A percentile compares a stretch with the other conserved stretches of the same genome.
Evolutionary conservation across 92 coral and sea anemone genomes (phyloP).

Genomic region (Umimayanthus chanpuru): DNA sequence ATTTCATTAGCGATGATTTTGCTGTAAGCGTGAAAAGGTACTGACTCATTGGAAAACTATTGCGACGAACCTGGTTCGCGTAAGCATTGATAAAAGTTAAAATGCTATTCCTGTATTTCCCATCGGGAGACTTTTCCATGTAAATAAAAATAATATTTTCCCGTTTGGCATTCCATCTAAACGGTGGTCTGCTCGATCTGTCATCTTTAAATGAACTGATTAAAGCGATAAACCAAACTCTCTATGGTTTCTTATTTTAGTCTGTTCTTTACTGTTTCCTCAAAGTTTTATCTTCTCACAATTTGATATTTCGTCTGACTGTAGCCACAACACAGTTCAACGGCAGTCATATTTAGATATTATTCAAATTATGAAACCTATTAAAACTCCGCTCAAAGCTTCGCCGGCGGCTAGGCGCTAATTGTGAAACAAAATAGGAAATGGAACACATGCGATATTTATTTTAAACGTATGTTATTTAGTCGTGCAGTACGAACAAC

Average conservation of each 20-base stretch:
- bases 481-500: neutral
- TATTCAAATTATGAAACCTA: slow-evolving; percentile 41
- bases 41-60: neutral
- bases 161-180: slow-evolving; percentile 11
- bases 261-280: neutral
- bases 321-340: slow-evolving; percentile 9
- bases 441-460: slow-evolving; percentile 41
- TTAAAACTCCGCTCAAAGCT: slow-evolving; percentile 34
- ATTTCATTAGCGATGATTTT: neutral
- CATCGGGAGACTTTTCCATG: neutral
- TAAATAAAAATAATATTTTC: neutral
- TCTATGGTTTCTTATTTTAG: neutral
- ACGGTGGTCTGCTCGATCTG: slow-evolving; percentile 1
- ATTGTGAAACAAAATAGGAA: slow-evolving; percentile 50
- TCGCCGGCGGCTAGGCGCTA: slow-evolving; percentile 46
- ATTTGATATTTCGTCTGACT: slow-evolving; percentile 18
- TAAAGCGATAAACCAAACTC: neutral
- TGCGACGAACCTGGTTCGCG: neutral
- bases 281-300: neutral
- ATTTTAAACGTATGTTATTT: slow-evolving; percentile 21
- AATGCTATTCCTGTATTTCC: neutral
- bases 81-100: neutral
- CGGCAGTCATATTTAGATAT: slow-evolving; percentile 21
- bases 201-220: slow-evolving; percentile 9
- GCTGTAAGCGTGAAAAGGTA: neutral